Conservation (phyloP, 2,888 invertebrate species). For the Coelopa pilipes region DNA sequence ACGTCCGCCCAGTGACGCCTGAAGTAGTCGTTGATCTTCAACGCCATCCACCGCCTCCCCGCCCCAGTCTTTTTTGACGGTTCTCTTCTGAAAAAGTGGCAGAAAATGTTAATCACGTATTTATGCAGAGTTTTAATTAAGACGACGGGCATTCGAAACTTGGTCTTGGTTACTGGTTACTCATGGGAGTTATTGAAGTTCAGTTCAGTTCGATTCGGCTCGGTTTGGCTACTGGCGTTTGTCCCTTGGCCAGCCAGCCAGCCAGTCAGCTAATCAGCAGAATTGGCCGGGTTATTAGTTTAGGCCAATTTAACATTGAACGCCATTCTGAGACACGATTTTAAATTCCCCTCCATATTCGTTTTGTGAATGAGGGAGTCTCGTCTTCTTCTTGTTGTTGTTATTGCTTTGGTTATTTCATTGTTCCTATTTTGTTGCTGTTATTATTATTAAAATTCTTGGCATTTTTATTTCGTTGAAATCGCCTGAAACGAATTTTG, state of each 20-base stretch:
- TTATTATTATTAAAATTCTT: conserved; percentile 21
- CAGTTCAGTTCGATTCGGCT: neutral
- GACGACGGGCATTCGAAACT: conserved; percentile 5
- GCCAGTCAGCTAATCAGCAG: neutral
- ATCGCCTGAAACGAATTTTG: neutral
- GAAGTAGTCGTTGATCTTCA: conserved; percentile 27
- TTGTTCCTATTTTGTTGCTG: neutral
- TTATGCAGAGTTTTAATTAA: conserved; percentile 2
- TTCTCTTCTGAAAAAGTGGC: neutral
- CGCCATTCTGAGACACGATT: conserved; percentile 9
- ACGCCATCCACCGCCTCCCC: neutral
- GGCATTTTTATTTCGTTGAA: neutral
- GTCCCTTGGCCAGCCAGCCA: too few species aligned
- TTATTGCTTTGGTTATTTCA: neutral
- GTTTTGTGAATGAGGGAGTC: conserved; percentile 12
- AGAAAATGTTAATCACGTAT: conserved; percentile 28
- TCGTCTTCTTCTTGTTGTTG: neutral
- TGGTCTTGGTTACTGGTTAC: neutral
- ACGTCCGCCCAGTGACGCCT: conserved; percentile 10
- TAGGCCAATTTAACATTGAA: conserved; percentile 14
- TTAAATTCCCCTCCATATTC: neutral
- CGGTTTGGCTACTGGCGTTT: too few species aligned
- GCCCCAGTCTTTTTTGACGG: neutral
- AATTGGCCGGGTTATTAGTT: conserved; percentile 24
- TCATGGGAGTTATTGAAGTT: neutral